phyloP scores from a whole-genome alignment of 2,888 invertebrate genomes.

The Aethes cnicana region DNA sequence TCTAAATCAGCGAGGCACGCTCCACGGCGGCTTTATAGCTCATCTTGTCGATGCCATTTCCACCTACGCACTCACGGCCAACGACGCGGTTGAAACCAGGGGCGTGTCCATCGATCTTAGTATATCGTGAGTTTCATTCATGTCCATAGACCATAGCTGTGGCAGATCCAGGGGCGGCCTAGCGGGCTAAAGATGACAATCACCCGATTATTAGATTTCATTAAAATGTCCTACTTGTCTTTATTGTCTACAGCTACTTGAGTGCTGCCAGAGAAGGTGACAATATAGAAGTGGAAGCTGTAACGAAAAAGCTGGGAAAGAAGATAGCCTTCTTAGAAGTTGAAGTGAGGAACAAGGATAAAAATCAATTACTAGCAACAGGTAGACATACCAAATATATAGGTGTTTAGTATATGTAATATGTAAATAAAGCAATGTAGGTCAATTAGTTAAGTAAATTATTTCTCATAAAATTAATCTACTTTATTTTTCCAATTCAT shows the following conservation, averaged over 20 bases:
- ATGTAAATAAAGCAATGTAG: conserved; percentile 22
- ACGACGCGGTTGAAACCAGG: conserved; percentile 81
- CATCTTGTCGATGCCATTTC: conserved; percentile 88
- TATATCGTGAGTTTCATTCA: conserved; percentile 83
- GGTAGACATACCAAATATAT: conserved; percentile 92
- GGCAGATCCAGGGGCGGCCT: too few species aligned
- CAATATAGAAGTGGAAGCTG: conserved; percentile 89
- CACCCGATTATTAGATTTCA: too few species aligned
- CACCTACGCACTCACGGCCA: conserved; percentile 89
- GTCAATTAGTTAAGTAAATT: conserved; percentile 9
- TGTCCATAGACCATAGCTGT: too few species aligned
- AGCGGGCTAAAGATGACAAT: too few species aligned
- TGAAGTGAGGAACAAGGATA: conserved; percentile 88
- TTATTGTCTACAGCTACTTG: too few species aligned
- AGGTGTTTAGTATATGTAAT: conserved; percentile 43
- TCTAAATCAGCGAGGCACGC: conserved; percentile 86
- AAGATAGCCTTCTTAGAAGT: conserved; percentile 92
- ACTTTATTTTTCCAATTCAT: too few species aligned
- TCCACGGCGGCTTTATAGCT: conserved; percentile 94
- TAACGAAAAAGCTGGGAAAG: conserved; percentile 88
- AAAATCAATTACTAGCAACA: conserved; percentile 88
- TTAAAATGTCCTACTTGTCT: too few species aligned
- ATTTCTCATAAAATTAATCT: not conserved
- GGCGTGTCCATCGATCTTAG: conserved; percentile 93
- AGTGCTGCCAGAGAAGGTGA: conserved; percentile 90